These are phyloP conservation scores for Mus minutoides DNA, from an alignment of 2,797 vertebrate genomes.

Conservation along the genomic window DNA sequence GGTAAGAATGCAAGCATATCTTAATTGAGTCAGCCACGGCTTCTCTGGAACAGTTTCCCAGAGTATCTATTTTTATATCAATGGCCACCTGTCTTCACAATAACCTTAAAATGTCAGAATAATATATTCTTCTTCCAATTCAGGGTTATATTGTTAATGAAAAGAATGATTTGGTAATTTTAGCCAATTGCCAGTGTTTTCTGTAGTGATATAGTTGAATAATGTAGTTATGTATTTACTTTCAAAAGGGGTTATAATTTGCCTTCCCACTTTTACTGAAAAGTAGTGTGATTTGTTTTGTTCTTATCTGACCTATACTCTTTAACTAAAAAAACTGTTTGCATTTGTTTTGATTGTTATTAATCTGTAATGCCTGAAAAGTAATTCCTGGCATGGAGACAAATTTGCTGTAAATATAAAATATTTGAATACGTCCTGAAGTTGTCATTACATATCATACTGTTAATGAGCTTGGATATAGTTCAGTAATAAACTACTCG, in stretches of 20 bases:
- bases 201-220: neutral
- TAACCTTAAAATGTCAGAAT: neutral
- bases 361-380: neutral
- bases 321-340: neutral
- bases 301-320: neutral
- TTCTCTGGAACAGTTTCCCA: neutral
- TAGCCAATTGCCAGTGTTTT: neutral
- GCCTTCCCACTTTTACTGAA: neutral
- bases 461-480: neutral
- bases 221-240: neutral
- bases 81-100: neutral
- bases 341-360: neutral
- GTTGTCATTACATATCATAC: neutral
- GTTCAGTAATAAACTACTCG: neutral
- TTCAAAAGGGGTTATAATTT: neutral
- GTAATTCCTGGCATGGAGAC: neutral
- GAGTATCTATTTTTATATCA: neutral
- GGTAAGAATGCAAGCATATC: neutral
- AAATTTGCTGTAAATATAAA: neutral
- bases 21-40: neutral
- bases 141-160: neutral
- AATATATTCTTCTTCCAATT: neutral
- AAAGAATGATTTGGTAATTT: neutral
- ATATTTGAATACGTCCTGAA: neutral
- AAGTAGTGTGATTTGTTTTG: neutral